phyloP scores from a whole-genome alignment of 2,113 vertebrate species.

The Lipophrys pholis region DNA sequence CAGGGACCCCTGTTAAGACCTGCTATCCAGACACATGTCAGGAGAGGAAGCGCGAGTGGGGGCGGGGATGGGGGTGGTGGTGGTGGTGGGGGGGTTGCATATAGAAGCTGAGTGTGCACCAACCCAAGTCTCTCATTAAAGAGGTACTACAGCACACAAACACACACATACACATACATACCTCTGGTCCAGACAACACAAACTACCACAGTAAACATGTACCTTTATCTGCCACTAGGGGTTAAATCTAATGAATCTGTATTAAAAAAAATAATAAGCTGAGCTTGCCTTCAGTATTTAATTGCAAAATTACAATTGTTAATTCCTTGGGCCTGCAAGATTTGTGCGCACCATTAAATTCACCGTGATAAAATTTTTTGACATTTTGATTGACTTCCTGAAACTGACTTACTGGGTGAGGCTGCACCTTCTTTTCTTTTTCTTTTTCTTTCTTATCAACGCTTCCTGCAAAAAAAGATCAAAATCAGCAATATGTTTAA shows the following conservation, averaged over 20 bases:
- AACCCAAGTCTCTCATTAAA: constrained; percentile 61
- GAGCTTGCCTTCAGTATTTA: not conserved
- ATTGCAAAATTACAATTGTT: not conserved
- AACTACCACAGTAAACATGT: constrained; percentile 5
- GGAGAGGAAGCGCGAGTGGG: constrained; percentile 6
- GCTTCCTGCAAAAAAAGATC: not conserved
- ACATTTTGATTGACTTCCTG: too few species aligned
- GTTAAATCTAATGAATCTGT: not conserved
- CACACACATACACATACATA: constrained; percentile 13
- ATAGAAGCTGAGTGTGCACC: constrained; percentile 41
- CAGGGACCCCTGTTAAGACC: constrained; percentile 61
- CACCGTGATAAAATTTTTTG: too few species aligned
- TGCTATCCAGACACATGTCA: constrained; percentile 57
- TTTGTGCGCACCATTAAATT: too few species aligned
- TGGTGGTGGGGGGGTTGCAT: constrained; percentile 4
- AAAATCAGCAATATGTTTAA: not conserved
- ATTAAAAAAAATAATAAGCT: not conserved
- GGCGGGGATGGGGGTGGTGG: too few species aligned
- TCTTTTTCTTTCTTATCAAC: not conserved
- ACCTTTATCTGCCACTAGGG: constrained; percentile 1
- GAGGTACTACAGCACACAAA: constrained; percentile 13
- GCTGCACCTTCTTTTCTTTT: not conserved
- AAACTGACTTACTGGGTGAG: too few species aligned
- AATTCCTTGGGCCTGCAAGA: not conserved
- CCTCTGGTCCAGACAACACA: constrained; percentile 15